phyloP scores from a whole-genome alignment of 2,888 invertebrate genomes.

The Drosophila suboccidentalis region DNA sequence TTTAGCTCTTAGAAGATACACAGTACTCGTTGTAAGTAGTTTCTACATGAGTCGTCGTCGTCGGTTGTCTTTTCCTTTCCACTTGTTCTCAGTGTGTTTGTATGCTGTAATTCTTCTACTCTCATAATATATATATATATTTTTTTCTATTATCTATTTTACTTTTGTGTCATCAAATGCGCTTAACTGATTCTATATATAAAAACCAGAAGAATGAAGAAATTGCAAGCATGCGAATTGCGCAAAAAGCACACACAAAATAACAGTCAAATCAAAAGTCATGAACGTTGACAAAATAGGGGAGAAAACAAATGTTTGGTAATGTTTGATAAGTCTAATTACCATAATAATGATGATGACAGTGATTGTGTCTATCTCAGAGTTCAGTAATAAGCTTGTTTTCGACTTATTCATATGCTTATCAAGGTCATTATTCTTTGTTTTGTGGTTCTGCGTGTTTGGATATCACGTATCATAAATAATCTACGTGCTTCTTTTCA shows the following conservation, averaged over 20 bases:
- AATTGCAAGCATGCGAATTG: constrained; percentile 32
- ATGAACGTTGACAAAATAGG: constrained; percentile 27
- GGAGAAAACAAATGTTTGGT: constrained; percentile 23
- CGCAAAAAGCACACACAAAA: constrained; percentile 9
- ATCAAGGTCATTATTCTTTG: constrained; percentile 24
- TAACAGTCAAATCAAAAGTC: constrained; percentile 32
- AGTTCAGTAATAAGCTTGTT: neutral
- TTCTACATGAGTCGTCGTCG: constrained; percentile 20
- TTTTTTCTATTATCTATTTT: constrained; percentile 33
- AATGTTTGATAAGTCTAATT: constrained; percentile 22
- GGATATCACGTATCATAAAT: constrained; percentile 24
- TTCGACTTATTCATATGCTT: constrained; percentile 9
- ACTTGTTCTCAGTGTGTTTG: constrained; percentile 28
- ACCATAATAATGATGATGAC: constrained; percentile 17
- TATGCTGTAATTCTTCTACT: constrained; percentile 45
- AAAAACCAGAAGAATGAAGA: constrained; percentile 25
- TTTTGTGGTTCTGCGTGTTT: constrained; percentile 7
- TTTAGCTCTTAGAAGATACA: constrained; percentile 13
- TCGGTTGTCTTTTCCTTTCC: constrained; percentile 19
- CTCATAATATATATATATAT: constrained; percentile 47
- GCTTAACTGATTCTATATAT: constrained; percentile 53
- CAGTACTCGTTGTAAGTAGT: constrained; percentile 30
- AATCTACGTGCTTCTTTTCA: constrained; percentile 45
- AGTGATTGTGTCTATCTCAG: constrained; percentile 4
- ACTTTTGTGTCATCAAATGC: constrained; percentile 52